These are phyloP conservation scores for Apotomis turbidana DNA, from an alignment of 2,888 invertebrate genomes.

Conservation along the genomic window DNA sequence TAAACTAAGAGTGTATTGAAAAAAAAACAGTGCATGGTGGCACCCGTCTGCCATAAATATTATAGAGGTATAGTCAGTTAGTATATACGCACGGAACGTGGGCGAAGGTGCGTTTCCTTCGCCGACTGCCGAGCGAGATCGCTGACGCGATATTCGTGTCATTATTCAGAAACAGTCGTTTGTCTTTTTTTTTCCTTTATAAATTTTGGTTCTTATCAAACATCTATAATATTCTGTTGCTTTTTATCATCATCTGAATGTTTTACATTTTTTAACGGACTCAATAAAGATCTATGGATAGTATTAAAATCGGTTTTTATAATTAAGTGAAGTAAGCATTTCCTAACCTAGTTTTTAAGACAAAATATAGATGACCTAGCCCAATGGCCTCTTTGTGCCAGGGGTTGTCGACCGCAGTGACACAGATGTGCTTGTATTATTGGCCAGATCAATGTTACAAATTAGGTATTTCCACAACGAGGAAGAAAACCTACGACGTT, in stretches of 20 bases:
- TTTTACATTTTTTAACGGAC: not conserved
- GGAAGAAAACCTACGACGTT: not conserved
- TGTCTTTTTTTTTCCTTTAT: not conserved
- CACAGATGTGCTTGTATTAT: constrained; percentile 8
- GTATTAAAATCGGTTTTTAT: not conserved
- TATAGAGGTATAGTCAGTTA: constrained; percentile 13
- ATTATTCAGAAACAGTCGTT: constrained; percentile 16
- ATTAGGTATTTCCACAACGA: not conserved
- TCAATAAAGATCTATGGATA: too few relatives aligned
- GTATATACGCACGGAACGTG: constrained; percentile 10
- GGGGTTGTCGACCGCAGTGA: not conserved
- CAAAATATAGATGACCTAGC: constrained; percentile 8
- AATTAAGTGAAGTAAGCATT: not conserved
- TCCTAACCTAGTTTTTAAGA: not conserved
- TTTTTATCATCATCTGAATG: not conserved
- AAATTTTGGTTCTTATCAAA: constrained; percentile 3
- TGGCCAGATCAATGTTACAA: not conserved
- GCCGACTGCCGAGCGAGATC: constrained; percentile 14
- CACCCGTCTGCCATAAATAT: constrained; percentile 37
- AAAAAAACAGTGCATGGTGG: constrained; percentile 19
- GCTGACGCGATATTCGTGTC: constrained; percentile 19
- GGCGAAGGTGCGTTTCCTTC: constrained; percentile 12
- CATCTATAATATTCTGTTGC: not conserved
- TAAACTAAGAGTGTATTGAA: constrained; percentile 17
- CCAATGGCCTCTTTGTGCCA: not conserved